Evolutionary conservation across 2,888 invertebrate genomes (phyloP), one percentile per base, ranked within the genome.

Genomic region (Chrysodeixis includens): DNA sequence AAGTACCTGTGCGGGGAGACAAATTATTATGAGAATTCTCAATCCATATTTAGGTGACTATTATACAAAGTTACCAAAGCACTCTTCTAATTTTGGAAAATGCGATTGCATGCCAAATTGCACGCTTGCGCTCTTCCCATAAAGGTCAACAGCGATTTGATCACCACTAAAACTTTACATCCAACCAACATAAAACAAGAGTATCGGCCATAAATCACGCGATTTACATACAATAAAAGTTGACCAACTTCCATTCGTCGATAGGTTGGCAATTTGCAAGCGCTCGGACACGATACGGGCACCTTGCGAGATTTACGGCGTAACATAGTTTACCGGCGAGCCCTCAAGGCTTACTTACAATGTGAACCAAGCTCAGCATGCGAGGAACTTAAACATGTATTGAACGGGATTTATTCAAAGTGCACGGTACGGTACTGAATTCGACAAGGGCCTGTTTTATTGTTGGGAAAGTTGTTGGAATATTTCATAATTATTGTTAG

Each of bases 301-400:
- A 78, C 81, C 69, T 79, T 72, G 66, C 65, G 66, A 79, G 75
- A 81, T 81, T 80, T 80, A 80, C 64, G 64, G 66, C 62, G 69
- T 57, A 74, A 71, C 72, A 72, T 65, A 66, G 66, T 75, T 78
- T 75, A 78, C 67, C 57, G 57, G 56, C 62, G 58, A 80, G 61
- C 78, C 80, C 77, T 78, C 56, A 68, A 77, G 78, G 74, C 71
- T 80, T 78, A 78, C 77, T 69, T 66, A 76, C 78, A 68, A 65
- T 77, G 80, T 70, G 80, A 79, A 77, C 66, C 54, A 30, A 58
- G 56, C 77, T 78, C 77, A 78, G 80, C 74, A 68, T 74, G 80
- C 80, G 62, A 71, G 64, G 68, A 67, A 62, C 67, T 80, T 74
- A 77, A 74, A 60, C 71, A 74, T 77, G 61, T 66, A 80, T 74